Evolutionary conservation across 1,140 invertebrate genomes (phyloP).

Genomic region (Hycleus phaleratus): DNA sequence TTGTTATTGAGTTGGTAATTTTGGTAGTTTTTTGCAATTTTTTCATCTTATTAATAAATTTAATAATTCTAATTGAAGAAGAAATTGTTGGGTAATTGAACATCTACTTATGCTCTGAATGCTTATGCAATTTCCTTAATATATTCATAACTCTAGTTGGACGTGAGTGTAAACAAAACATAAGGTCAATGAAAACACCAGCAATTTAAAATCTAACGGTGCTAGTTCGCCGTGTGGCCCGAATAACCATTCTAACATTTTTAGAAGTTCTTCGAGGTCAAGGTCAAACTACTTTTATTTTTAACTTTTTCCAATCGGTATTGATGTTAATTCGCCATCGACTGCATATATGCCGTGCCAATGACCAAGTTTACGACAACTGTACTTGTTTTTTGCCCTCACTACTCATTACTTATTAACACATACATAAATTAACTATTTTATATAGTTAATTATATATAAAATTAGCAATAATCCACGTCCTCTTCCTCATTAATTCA

Average conservation of each 20-base stretch:
- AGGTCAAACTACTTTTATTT: conserved; percentile 34
- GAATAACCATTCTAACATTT: conserved; percentile 29
- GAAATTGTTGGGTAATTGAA: conserved; percentile 10
- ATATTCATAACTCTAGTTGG: conserved; percentile 16
- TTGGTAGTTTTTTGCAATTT: too few relatives aligned
- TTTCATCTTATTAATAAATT: too few relatives aligned
- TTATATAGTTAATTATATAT: too few relatives aligned
- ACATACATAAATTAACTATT: too few relatives aligned
- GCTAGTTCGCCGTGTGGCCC: conserved; percentile 18
- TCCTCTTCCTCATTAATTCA: too few relatives aligned
- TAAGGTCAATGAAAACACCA: conserved; percentile 30
- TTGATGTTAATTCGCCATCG: conserved; percentile 17
- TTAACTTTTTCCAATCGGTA: conserved; percentile 29
- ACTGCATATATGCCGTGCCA: conserved; percentile 20
- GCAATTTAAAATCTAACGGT: conserved; percentile 33
- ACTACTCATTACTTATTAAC: conserved; percentile 13
- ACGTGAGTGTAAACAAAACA: conserved; percentile 19
- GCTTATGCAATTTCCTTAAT: conserved; percentile 20
- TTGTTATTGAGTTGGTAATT: too few relatives aligned
- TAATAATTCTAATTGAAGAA: too few relatives aligned
- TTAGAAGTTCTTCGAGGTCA: conserved; percentile 30
- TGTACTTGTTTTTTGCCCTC: conserved; percentile 20
- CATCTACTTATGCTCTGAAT: neutral
- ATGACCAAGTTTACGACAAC: conserved; percentile 21
- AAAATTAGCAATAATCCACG: too few relatives aligned